Base-by-base conservation (phyloP, 1,140 invertebrate genomes). In the Ips nitidus region DNA sequence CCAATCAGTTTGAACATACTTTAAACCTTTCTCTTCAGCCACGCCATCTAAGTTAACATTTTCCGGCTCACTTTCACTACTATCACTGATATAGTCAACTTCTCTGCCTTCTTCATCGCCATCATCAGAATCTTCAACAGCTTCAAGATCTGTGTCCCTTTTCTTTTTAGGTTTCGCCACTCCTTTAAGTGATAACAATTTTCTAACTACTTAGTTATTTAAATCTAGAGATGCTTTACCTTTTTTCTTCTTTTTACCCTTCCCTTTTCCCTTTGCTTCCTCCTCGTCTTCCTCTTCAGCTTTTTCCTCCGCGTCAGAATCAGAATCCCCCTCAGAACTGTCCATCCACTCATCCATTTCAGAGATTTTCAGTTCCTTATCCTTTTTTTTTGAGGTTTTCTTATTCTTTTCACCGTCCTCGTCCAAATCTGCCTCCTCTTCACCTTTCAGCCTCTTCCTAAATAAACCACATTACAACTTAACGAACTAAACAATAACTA, bases 291-390 rank as follows among this genome's bases (percentile, higher is more conserved):
- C 87, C 65, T 88, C 85, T 40, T 89, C 85, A 61, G 83, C 84
- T 67, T 88, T 87, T 52, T 85, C 86, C 38, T 86, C 84, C 1
- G 85, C 85, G 37, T 84, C 83, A 2, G 85, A 85, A 1, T 85
- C 87, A 4, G 89, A 90, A 50, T 93, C 88, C 66, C 90, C 92
- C 66, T 91, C 91, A 0, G 91, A 93, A 75, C 81, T 84, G 6
- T 91, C 87, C 79, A 93, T 91, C 94, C 94, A 95, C 71, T 97
- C 95, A 80, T 97, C 94, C 92, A 96, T 94, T 75, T 97, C 94
- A 8, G 92, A 94, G 68, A 97, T 93, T 83, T 94, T 94, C 0
- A 94, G 81, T 66, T 91, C 91, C 57, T 72, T 72, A 52, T 70
- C 68, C 47, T 74, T 75, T 52, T 75, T 75, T 37, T 71, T 69